These are phyloP conservation scores for Hylaeus volcanicus DNA, from an alignment of 1,140 invertebrate genomes.

Conservation along the genomic window DNA sequence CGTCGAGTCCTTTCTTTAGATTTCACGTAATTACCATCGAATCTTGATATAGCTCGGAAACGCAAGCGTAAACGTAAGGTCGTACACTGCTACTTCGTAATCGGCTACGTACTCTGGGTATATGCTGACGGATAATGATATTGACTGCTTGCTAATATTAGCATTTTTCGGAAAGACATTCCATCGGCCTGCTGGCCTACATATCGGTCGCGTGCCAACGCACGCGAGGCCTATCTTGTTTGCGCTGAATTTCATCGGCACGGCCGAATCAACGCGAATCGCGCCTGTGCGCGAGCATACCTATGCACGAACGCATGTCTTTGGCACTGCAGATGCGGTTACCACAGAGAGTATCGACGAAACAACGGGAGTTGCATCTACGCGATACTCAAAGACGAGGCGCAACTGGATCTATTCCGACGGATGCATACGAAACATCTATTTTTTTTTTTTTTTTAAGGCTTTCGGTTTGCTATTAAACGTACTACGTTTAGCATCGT, in stretches of 20 bases:
- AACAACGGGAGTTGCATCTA: slow-evolving; percentile 45
- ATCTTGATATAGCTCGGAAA: background rate
- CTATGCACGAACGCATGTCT: background rate
- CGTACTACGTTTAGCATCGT: too few species aligned
- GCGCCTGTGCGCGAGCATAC: background rate
- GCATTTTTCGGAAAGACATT: slow-evolving; percentile 42
- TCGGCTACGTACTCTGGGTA: slow-evolving; percentile 12
- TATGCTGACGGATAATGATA: background rate
- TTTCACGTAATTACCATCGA: too few species aligned
- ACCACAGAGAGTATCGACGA: slow-evolving; percentile 60
- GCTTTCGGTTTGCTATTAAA: too few species aligned
- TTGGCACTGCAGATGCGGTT: slow-evolving; percentile 53
- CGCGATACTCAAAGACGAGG: slow-evolving; percentile 11
- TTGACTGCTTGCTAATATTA: slow-evolving; percentile 42
- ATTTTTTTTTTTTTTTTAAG: too few species aligned
- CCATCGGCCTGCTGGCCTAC: slow-evolving; percentile 12
- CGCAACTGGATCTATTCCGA: slow-evolving; percentile 1
- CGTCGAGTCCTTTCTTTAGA: too few species aligned
- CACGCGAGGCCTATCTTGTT: slow-evolving; percentile 1
- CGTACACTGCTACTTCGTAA: slow-evolving; percentile 31
- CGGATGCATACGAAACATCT: background rate
- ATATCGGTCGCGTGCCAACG: background rate
- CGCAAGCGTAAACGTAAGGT: slow-evolving; percentile 15
- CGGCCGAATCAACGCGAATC: background rate
- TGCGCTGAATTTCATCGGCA: background rate